phyloP scores from a whole-genome alignment of 2,888 invertebrate genomes.

The Heliconius erato region DNA sequence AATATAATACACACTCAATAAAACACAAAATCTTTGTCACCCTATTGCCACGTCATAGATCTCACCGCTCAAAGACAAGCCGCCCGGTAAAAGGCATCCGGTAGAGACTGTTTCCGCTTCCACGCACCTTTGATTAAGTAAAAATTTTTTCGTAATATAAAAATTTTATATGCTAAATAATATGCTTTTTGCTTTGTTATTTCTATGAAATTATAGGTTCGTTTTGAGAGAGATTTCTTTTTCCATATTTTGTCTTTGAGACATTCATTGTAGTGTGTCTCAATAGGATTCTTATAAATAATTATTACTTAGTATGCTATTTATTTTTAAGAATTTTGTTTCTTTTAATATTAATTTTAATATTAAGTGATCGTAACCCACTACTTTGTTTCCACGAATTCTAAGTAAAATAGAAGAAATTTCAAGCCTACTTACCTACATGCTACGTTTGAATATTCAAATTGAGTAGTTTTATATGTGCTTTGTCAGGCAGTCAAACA shows the following conservation, averaged over 20 bases:
- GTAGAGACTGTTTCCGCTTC: constrained; percentile 79
- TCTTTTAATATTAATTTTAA: too few species aligned
- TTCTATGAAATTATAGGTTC: background rate
- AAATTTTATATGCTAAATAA: constrained; percentile 20
- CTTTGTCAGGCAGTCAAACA: too few species aligned
- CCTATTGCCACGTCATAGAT: constrained; percentile 70
- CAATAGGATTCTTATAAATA: too few species aligned
- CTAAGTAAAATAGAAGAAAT: too few species aligned
- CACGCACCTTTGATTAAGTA: constrained; percentile 83
- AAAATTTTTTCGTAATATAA: constrained; percentile 55
- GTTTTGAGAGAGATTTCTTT: background rate
- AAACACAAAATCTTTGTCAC: constrained; percentile 57
- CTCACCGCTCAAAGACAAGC: constrained; percentile 77
- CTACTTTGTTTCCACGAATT: too few species aligned
- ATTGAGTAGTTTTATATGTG: too few species aligned
- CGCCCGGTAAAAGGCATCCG: constrained; percentile 77
- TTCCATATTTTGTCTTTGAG: background rate
- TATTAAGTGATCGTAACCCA: too few species aligned
- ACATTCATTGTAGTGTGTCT: background rate
- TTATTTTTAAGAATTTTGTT: too few species aligned
- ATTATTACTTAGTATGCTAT: too few species aligned
- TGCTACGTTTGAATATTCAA: too few species aligned
- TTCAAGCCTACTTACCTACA: too few species aligned
- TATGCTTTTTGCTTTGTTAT: constrained; percentile 10
- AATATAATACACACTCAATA: background rate